These are phyloP conservation scores for Pangasius krempfi DNA, from an alignment of 2,797 vertebrate species.

Conservation along the genomic window DNA sequence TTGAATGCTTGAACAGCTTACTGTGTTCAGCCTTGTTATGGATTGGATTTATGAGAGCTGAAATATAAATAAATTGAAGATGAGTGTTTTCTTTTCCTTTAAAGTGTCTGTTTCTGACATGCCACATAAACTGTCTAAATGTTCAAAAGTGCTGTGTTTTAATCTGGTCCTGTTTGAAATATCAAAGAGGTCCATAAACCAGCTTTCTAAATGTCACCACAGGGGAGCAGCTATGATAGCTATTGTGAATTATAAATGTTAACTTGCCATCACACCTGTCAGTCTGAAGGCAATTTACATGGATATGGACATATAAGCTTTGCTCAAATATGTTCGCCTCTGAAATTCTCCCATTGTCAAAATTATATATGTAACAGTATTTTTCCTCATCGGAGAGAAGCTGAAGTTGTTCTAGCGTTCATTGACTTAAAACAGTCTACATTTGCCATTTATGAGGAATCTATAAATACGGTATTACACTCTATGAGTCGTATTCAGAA, in stretches of 20 bases:
- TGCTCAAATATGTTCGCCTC: conserved; percentile 55
- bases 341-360: conserved; percentile 68
- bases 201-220: conserved; percentile 76
- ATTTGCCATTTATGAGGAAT: conserved; percentile 3
- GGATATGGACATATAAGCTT: conserved; percentile 57
- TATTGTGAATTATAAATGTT: conserved; percentile 69
- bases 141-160: conserved; percentile 72
- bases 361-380: conserved; percentile 64
- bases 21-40: conserved; percentile 51
- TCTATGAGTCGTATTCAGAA: not conserved
- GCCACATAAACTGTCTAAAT: conserved; percentile 62
- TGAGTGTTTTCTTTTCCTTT: conserved; percentile 62
- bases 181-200: conserved; percentile 70
- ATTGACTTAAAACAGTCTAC: not conserved
- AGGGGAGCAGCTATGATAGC: conserved; percentile 69
- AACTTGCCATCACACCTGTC: conserved; percentile 60
- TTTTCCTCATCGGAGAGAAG: conserved; percentile 47
- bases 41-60: conserved; percentile 58
- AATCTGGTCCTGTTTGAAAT: conserved; percentile 74
- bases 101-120: conserved; percentile 74
- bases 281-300: not conserved
- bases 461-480: not conserved
- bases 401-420: not conserved
- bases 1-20: conserved; percentile 43
- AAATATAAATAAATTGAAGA: conserved; percentile 65